A percentile compares a stretch with the other conserved stretches of the same genome.
Conservation (phyloP, 2,888 invertebrate species). For the Danaus chrysippus region DNA sequence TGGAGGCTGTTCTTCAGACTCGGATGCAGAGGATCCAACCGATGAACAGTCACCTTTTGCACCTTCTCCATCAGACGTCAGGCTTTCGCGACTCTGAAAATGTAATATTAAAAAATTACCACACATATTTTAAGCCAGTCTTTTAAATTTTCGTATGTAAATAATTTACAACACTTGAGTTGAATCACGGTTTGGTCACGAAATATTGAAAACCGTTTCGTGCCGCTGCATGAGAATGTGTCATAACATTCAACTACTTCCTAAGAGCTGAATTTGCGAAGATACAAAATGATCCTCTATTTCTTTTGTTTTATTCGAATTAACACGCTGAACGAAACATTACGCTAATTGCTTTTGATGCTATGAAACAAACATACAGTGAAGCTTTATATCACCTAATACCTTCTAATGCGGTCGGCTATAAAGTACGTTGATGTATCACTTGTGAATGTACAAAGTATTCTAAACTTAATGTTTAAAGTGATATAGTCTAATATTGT, state of each 20-base stretch:
- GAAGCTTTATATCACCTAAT: constrained; percentile 15
- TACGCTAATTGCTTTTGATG: constrained; percentile 25
- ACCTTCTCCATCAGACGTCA: constrained; percentile 82
- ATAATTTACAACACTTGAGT: constrained; percentile 10
- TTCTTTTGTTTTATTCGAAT: constrained; percentile 26
- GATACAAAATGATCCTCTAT: constrained; percentile 27
- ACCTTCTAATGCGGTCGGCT: constrained; percentile 11
- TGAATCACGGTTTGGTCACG: constrained; percentile 9
- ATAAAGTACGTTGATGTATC: not conserved
- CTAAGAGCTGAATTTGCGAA: constrained; percentile 8
- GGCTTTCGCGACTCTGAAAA: constrained; percentile 82
- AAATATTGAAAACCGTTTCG: constrained; percentile 13
- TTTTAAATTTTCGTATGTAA: not conserved
- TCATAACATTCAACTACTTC: constrained; percentile 11
- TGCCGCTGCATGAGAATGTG: constrained; percentile 22
- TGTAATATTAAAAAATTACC: too few species aligned
- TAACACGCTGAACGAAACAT: constrained; percentile 22
- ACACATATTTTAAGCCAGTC: not conserved
- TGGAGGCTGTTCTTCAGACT: constrained; percentile 84
- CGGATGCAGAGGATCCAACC: constrained; percentile 75
- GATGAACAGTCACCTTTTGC: constrained; percentile 79
- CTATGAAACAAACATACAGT: constrained; percentile 21
- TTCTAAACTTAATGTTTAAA: not conserved
- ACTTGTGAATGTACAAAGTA: not conserved
- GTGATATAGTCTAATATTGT: not conserved